Base-by-base conservation (phyloP, 2,113 vertebrate genomes). In the Gallinago media region DNA sequence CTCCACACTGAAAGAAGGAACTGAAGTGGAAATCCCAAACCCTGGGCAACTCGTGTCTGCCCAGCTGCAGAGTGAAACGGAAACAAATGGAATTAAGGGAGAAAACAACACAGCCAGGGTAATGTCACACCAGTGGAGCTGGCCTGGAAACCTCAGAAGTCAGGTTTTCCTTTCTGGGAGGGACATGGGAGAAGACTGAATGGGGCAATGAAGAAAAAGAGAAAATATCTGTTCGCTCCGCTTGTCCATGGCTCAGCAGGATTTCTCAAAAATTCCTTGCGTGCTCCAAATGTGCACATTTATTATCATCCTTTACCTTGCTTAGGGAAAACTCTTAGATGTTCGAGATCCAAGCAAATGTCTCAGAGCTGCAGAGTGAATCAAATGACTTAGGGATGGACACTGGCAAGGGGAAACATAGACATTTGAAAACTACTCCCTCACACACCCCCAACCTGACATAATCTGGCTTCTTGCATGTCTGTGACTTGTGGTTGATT, bases 1-100 rank as follows among this genome's bases (percentile, higher is more conserved):
- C 85, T 93, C 34, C 38, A 11, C 6, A 1, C 29, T 70, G 55
- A 93, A 97, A 91, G 50, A 29, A 88, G 89, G 71, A 96, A 96
- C 88, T 83, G 46, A 87, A 76, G 27, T 49, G 25, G 71, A 89
- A 92, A 93, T 62, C 34, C 58, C 88, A 93, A 91, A 76, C 50
- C 20, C 32, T 6, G 49, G 70, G 54, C 50, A 89, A 68, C 34
- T 40, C 5, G 0, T 82, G 32, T 50, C 8, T 5, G 27, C 32
- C 55, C 54, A 80, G 34, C 46, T 5, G 0, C 89, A 92, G 46
- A 95, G 40, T 13, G 74, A 88, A 94, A 88, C 5, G 3, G 89
- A 96, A 94, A 91, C 87, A 85, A 91, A 72, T 7, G 20, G 1
- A 9, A 46, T 40, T 20, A 15, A 68, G 29, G 44, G 78, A 79